Percentiles rank a stretch among this genome's conserved stretches.
Conservation (phyloP, 2,888 invertebrate genomes). For the Leptarthrus brevirostris region DNA sequence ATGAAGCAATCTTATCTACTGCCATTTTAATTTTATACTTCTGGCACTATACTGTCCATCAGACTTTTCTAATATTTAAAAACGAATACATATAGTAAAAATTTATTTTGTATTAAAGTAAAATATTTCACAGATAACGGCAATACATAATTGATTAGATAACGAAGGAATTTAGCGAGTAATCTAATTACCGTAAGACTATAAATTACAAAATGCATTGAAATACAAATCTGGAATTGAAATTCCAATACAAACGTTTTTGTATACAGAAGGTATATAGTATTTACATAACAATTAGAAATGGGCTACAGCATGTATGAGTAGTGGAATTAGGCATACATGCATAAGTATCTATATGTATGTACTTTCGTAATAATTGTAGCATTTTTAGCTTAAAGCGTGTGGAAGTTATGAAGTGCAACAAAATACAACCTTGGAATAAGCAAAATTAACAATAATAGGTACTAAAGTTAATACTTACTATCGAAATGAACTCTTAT, state of each 20-base stretch:
- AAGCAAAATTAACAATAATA: slow-evolving; percentile 8
- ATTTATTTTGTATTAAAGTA: slow-evolving; percentile 33
- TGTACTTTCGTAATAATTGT: neutral
- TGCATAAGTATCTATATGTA: no score
- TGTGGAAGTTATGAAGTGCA: neutral
- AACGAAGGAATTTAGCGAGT: slow-evolving; percentile 25
- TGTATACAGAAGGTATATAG: neutral
- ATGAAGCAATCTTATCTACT: slow-evolving; percentile 36
- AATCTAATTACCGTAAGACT: slow-evolving; percentile 19
- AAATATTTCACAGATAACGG: slow-evolving; percentile 10
- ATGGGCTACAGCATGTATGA: neutral
- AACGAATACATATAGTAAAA: neutral
- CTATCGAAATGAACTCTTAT: neutral
- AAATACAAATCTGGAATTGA: neutral
- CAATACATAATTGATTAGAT: slow-evolving; percentile 17
- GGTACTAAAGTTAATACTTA: neutral
- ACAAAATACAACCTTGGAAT: neutral
- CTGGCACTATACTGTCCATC: slow-evolving; percentile 16
- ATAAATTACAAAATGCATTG: neutral
- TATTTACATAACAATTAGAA: neutral
- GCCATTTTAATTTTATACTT: slow-evolving; percentile 33
- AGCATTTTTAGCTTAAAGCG: neutral
- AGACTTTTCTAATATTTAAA: neutral
- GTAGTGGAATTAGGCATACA: neutral
- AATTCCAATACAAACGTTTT: neutral